These are phyloP conservation scores for Orestias chungarensis DNA, from an alignment of 2,797 vertebrate species.

Conservation along the genomic window DNA sequence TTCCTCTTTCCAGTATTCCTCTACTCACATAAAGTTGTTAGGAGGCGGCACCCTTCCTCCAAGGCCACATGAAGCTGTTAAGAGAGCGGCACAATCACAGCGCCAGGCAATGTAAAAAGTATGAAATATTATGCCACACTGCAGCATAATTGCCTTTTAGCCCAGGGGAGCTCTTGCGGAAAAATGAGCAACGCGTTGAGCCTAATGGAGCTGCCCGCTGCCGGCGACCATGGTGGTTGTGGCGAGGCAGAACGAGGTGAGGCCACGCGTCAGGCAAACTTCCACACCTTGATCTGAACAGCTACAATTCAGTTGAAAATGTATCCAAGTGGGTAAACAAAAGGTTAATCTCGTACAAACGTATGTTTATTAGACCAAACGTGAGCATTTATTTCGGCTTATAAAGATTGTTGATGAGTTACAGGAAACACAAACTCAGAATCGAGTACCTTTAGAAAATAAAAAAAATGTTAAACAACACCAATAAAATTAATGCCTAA, in stretches of 20 bases:
- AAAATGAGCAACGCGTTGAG: constrained; percentile 81
- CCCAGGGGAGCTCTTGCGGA: constrained; percentile 82
- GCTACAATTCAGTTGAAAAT: constrained; percentile 50
- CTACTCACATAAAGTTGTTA: constrained; percentile 65
- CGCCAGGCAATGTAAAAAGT: constrained; percentile 74
- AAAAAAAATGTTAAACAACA: background rate
- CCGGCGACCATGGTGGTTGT: constrained; percentile 26
- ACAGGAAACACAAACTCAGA: background rate
- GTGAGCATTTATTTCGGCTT: no score
- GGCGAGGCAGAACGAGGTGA: constrained; percentile 48
- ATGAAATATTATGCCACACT: constrained; percentile 84
- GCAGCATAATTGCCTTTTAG: constrained; percentile 84
- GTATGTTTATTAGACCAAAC: no score
- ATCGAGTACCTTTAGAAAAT: background rate
- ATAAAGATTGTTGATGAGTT: no score
- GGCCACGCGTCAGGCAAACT: constrained; percentile 59
- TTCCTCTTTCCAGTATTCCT: constrained; percentile 32
- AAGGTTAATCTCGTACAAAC: no score
- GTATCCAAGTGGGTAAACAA: no score
- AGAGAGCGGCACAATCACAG: constrained; percentile 57
- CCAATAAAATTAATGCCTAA: background rate
- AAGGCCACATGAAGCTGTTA: constrained; percentile 75
- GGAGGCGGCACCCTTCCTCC: constrained; percentile 67
- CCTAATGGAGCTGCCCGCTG: constrained; percentile 74
- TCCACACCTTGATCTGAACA: constrained; percentile 68